Conservation (phyloP, 1,140 invertebrate species). For the Ips typographus region DNA sequence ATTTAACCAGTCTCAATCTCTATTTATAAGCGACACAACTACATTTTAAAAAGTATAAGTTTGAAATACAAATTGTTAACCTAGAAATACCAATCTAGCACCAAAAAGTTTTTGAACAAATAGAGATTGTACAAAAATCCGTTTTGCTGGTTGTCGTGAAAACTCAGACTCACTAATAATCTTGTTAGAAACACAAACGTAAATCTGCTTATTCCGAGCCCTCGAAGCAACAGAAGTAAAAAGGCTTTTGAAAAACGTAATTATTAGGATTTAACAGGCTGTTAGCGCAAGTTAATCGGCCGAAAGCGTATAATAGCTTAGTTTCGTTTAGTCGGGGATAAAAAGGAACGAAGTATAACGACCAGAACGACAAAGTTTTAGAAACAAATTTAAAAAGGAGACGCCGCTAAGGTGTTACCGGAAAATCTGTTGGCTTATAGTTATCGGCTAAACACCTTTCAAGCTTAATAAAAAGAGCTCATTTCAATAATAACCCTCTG, state of each 20-base stretch:
- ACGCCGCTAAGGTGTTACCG: too few species aligned
- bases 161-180: conserved; percentile 15
- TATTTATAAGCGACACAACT: too few species aligned
- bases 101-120: too few species aligned
- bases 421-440: too few species aligned
- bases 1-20: too few species aligned
- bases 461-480: too few species aligned
- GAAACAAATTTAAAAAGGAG: conserved; percentile 16
- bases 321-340: conserved; percentile 29
- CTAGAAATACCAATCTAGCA: too few species aligned
- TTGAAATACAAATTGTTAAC: too few species aligned
- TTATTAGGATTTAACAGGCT: conserved; percentile 37
- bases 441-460: too few species aligned
- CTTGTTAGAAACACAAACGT: conserved; percentile 12
- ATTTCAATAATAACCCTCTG: too few species aligned
- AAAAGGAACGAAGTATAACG: conserved; percentile 22
- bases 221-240: conserved; percentile 18
- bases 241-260: conserved; percentile 30
- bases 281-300: conserved; percentile 33
- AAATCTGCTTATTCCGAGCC: conserved; percentile 25
- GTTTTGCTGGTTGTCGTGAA: neutral
- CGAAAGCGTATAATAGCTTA: conserved; percentile 36
- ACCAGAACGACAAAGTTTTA: conserved; percentile 24
- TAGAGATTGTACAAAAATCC: too few species aligned
- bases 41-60: too few species aligned